Percentiles rank a stretch among this genome's conserved stretches.
These are phyloP conservation scores for Oithona nana DNA, from an alignment of 2,888 invertebrate species.

Conservation along the genomic window DNA sequence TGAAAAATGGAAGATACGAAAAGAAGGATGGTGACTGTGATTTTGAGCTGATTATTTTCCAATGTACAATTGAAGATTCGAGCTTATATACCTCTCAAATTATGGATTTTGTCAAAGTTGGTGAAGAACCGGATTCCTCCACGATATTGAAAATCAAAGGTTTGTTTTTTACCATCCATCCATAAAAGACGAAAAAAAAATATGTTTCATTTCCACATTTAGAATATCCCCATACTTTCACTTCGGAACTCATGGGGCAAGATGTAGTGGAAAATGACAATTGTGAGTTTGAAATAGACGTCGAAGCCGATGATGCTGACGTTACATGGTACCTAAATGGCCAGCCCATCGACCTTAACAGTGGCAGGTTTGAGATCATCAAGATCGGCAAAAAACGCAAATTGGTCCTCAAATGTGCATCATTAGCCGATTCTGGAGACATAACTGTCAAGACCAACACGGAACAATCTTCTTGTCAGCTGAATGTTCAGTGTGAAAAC, in stretches of 20 bases:
- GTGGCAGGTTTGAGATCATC: slow-evolving; percentile 2
- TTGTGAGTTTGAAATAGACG: slow-evolving; percentile 14
- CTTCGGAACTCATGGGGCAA: slow-evolving; percentile 5
- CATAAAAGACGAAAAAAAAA: too few relatives aligned
- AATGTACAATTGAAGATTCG: too few relatives aligned
- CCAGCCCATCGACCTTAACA: not conserved
- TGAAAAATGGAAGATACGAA: too few relatives aligned
- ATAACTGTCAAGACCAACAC: slow-evolving; percentile 85
- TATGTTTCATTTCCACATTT: not conserved
- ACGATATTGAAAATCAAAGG: not conserved
- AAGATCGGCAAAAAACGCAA: slow-evolving; percentile 51
- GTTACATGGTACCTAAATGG: slow-evolving; percentile 17
- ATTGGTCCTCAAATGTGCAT: slow-evolving; percentile 76
- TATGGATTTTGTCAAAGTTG: not conserved
- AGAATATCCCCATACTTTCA: slow-evolving; percentile 17
- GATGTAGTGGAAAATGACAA: slow-evolving; percentile 10
- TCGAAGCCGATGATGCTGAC: slow-evolving; percentile 17
- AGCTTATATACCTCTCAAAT: not conserved
- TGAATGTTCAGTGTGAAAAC: slow-evolving; percentile 85
- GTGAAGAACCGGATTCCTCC: not conserved
- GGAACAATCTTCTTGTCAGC: slow-evolving; percentile 80
- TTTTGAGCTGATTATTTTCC: too few relatives aligned
- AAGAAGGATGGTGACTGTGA: too few relatives aligned
- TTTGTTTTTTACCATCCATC: too few relatives aligned
- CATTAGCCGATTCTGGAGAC: slow-evolving; percentile 83